phyloP scores from a whole-genome alignment of 2,113 vertebrate species.

The Xiphophorus couchianus region DNA sequence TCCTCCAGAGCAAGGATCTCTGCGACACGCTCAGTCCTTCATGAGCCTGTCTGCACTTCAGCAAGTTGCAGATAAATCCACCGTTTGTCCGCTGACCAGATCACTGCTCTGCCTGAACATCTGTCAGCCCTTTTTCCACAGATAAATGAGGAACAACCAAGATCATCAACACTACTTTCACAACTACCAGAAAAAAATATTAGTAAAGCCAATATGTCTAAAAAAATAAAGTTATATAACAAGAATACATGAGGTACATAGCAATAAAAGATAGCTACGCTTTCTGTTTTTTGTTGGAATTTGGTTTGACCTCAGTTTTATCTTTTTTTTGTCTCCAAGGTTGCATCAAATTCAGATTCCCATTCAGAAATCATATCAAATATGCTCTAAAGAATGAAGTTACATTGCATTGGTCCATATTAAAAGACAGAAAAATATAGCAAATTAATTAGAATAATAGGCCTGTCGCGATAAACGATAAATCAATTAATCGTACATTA shows the following conservation, averaged over 20 bases:
- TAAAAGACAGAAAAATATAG: neutral
- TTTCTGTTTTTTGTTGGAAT: no score
- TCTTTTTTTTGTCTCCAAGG: neutral
- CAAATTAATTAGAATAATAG: no score
- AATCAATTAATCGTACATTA: no score
- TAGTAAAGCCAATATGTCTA: neutral
- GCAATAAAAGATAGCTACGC: neutral
- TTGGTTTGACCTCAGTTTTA: no score
- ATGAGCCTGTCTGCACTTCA: slow-evolving; percentile 6
- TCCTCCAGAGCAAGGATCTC: neutral
- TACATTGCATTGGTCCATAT: neutral
- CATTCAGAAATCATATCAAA: neutral
- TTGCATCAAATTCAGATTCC: neutral
- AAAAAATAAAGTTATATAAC: neutral
- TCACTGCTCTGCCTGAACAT: slow-evolving; percentile 24
- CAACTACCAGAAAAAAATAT: slow-evolving; percentile 4
- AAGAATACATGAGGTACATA: neutral
- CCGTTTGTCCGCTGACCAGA: slow-evolving; percentile 43
- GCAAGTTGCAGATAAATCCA: slow-evolving; percentile 1
- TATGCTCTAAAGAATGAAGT: neutral
- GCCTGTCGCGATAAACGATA: no score
- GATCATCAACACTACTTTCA: slow-evolving; percentile 17
- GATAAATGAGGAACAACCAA: slow-evolving; percentile 3
- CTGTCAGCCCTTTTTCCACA: slow-evolving; percentile 37
- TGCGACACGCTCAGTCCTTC: neutral